Evolutionary conservation across 2,888 invertebrate genomes (phyloP), one percentile per base, ranked within the genome.

Genomic region (Heteropelma amictum): DNA sequence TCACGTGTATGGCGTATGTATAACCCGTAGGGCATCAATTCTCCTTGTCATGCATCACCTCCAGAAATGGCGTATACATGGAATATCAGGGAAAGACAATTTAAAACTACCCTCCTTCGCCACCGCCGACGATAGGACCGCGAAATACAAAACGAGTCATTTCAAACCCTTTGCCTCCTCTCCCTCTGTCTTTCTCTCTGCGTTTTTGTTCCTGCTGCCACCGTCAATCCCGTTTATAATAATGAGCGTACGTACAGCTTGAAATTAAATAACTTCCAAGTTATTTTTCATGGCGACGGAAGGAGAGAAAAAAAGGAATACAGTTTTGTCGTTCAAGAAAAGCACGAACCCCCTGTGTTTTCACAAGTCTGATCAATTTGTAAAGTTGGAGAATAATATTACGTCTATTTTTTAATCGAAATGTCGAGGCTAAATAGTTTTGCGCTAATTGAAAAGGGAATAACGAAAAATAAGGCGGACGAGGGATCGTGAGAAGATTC

Each of bases 21-120:
- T n/a, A n/a, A 56, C 60, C 70, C 60, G 8, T 12, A 54, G 49
- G 64, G 42, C 60, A 60, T 68, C 49, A 53, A 68, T 75, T 72
- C 35, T 60, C 17, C 53, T 60, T 58, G 30, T 61, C 75, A 42
- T 56, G 65, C 49, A 51, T 63, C 53, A 73, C 56, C 47, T 38
- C 38, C 35, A 14, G 40, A 40, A 19, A 35, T 33, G 40, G 12
- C 10, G 38, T 17, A 8, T 35, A 8, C 6, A 28, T 23, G n/a
- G n/a, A n/a, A 38, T 23, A 28, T 30, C 45, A 68, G 51, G 17
- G 35, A 38, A 54, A 14, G 35, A 23, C 28, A 47, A 67, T 72
- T 65, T 56, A 8, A 8, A 67, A 12, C 47, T 38, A 33, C 42
- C 28, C 33, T 45, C 35, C 4, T n/a, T 35, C 30, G 21, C 21